Conservation (phyloP, 2,113 vertebrate genomes). For the Stegastes partitus region DNA sequence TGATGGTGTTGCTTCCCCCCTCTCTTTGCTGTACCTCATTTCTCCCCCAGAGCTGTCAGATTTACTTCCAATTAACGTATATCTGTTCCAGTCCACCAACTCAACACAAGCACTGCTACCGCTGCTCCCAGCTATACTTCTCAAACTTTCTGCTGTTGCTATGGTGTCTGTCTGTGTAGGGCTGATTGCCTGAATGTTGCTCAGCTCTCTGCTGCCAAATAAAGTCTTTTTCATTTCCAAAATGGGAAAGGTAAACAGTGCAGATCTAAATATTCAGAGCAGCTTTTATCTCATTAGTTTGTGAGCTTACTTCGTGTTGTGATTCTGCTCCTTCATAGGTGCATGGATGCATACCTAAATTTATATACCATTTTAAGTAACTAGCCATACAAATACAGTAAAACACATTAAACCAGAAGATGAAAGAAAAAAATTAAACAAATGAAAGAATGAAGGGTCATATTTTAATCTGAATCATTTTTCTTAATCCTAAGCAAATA, state of each 20-base stretch:
- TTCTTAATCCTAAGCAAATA: no score
- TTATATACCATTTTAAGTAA: no score
- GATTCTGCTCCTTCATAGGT: not conserved
- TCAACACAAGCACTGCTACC: slow-evolving; percentile 74
- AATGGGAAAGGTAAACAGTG: slow-evolving; percentile 43
- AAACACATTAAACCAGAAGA: no score
- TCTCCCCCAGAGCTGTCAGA: slow-evolving; percentile 84
- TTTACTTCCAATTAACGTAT: slow-evolving; percentile 87
- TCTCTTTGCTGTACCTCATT: slow-evolving; percentile 55
- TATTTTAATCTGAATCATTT: no score
- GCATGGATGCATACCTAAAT: no score
- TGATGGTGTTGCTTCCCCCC: slow-evolving; percentile 52
- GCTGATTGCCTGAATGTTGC: slow-evolving; percentile 53
- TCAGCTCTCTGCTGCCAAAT: slow-evolving; percentile 54
- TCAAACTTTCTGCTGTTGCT: slow-evolving; percentile 78
- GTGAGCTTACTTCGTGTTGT: not conserved
- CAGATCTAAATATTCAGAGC: slow-evolving; percentile 26
- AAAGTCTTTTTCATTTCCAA: slow-evolving; percentile 38
- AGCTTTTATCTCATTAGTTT: not conserved
- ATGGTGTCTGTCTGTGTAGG: slow-evolving; percentile 64
- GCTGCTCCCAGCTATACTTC: slow-evolving; percentile 69
- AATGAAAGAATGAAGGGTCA: no score
- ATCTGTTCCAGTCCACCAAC: slow-evolving; percentile 83
- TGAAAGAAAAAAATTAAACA: no score
- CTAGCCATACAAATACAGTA: no score